phyloP scores from a whole-genome alignment of 2,113 vertebrate genomes.

The Scalopus aquaticus region DNA sequence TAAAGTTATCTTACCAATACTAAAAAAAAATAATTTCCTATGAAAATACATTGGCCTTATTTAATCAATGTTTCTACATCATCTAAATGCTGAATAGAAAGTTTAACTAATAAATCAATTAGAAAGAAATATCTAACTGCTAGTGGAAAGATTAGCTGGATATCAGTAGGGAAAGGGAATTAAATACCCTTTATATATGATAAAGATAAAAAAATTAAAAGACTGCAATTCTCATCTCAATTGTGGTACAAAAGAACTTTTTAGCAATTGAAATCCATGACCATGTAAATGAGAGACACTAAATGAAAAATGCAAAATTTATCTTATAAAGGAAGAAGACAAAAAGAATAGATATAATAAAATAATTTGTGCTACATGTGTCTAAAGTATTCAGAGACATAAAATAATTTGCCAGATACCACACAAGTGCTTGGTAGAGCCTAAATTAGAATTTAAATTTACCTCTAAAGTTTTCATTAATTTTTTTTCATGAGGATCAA shows the following conservation, averaged over 20 bases:
- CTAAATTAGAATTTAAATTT: conserved; percentile 44
- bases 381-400: not conserved
- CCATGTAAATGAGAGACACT: not conserved
- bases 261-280: not conserved
- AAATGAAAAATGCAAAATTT: conserved; percentile 16
- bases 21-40: not conserved
- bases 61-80: not conserved
- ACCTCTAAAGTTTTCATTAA: not conserved
- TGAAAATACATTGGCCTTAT: not conserved
- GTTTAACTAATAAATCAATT: not conserved
- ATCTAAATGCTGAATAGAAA: not conserved
- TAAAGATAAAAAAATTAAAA: not conserved
- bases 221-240: not conserved
- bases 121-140: not conserved
- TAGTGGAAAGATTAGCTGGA: not conserved
- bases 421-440: not conserved
- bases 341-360: not conserved
- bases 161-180: not conserved
- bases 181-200: not conserved
- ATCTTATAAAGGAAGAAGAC: not conserved
- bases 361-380: not conserved
- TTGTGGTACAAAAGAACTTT: not conserved
- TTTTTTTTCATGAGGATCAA: conserved; percentile 18
- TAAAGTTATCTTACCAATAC: not conserved
- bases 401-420: conserved; percentile 39